Percentiles rank a stretch among this genome's conserved stretches.
Evolutionary conservation across 2,113 vertebrate genomes (phyloP).

Genomic region (Cyanocitta stelleri): DNA sequence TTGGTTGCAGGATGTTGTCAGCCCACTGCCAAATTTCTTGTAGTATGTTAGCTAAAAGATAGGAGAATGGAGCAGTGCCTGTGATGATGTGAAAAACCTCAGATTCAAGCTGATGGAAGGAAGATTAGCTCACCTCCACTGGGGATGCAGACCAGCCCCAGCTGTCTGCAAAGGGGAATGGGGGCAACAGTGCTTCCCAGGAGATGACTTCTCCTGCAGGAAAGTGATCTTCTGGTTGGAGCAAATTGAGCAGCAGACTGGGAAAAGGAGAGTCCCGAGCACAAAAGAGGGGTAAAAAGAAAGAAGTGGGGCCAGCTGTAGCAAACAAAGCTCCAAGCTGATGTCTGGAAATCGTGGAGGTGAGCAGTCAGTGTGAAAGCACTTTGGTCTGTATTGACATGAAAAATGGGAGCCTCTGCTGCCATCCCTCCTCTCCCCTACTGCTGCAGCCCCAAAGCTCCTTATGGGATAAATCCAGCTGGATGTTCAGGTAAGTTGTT

Average conservation of each 20-base stretch:
- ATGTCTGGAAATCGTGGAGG: not conserved
- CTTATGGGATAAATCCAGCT: not conserved
- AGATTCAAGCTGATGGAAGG: not conserved
- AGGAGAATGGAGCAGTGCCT: not conserved
- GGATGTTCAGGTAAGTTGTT: constrained; percentile 36
- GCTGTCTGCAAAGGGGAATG: not conserved
- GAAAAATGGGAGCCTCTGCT: not conserved
- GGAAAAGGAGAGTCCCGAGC: not conserved
- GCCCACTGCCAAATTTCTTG: not conserved
- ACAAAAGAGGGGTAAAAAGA: not conserved
- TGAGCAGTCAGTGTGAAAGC: not conserved
- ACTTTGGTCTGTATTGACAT: not conserved
- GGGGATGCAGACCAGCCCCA: not conserved
- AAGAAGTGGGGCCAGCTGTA: not conserved
- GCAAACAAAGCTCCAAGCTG: not conserved
- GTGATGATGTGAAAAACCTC: not conserved
- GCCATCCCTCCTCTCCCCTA: not conserved
- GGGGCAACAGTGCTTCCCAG: not conserved
- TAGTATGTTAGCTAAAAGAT: not conserved
- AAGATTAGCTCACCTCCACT: not conserved
- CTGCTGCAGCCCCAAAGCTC: not conserved
- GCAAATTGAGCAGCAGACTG: not conserved
- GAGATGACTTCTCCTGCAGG: not conserved
- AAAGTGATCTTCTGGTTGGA: not conserved
- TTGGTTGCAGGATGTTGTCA: not conserved